phyloP scores from a whole-genome alignment of 2,113 vertebrate genomes.

The Oncorhynchus keta region DNA sequence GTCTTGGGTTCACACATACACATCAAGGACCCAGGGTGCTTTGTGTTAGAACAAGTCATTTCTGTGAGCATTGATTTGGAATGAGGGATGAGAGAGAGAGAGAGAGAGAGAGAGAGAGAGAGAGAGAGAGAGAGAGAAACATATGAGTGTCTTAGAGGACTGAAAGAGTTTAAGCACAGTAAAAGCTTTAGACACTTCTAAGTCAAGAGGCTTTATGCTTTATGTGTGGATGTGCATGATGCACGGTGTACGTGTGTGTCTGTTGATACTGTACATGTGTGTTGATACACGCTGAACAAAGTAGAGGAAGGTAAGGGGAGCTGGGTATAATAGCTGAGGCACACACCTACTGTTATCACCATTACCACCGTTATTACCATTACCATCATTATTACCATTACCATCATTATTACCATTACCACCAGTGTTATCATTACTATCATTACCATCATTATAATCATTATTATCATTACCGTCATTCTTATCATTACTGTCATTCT shows the following conservation, averaged over 20 bases:
- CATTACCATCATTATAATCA: too few relatives aligned
- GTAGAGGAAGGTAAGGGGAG: constrained; percentile 36
- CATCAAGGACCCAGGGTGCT: constrained; percentile 48
- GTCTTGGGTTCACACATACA: constrained; percentile 50
- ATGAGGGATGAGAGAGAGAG: neutral
- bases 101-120: neutral
- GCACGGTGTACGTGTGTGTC: too few relatives aligned
- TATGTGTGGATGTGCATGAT: too few relatives aligned
- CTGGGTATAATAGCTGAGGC: constrained; percentile 24
- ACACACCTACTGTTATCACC: constrained; percentile 28
- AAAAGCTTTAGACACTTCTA: neutral
- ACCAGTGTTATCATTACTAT: accelerated
- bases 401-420: too few relatives aligned
- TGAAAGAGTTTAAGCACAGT: neutral
- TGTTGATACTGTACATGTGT: too few relatives aligned
- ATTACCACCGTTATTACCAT: too few relatives aligned
- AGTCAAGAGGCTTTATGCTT: too few relatives aligned
- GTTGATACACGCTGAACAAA: too few relatives aligned
- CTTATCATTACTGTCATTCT: accelerated
- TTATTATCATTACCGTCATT: too few relatives aligned
- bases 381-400: too few relatives aligned
- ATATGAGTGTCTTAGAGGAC: too few relatives aligned
- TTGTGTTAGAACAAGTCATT: constrained; percentile 34
- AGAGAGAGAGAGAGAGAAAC: neutral
- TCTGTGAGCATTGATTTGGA: constrained; percentile 50